Conservation (phyloP, 2,113 vertebrate genomes). For the Bettongia penicillata region DNA sequence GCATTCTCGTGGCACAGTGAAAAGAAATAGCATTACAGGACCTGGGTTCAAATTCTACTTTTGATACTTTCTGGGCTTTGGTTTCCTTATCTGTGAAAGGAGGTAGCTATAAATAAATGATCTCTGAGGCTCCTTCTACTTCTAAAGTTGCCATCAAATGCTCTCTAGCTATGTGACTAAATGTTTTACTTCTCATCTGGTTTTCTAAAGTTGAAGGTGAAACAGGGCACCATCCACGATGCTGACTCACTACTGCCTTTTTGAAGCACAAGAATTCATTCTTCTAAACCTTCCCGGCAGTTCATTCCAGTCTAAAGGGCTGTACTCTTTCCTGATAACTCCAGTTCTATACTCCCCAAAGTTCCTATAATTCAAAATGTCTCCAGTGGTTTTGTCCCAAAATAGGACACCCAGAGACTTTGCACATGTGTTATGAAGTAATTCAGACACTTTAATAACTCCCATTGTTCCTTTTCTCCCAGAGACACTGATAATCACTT, state of each 20-base stretch:
- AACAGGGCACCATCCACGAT: neutral
- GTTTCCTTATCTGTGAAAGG: neutral
- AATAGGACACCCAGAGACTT: constrained; percentile 17
- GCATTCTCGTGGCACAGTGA: neutral
- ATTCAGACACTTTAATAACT: constrained; percentile 66
- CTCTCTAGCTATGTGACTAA: neutral
- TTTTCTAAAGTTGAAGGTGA: neutral
- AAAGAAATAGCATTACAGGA: neutral
- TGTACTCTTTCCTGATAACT: neutral
- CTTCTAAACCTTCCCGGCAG: neutral
- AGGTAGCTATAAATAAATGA: neutral
- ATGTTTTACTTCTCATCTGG: neutral
- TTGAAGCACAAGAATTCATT: neutral
- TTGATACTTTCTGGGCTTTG: neutral
- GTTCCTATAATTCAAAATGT: constrained; percentile 1
- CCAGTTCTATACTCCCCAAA: neutral
- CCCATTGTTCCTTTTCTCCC: constrained; percentile 45
- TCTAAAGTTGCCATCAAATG: neutral
- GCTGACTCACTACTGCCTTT: neutral
- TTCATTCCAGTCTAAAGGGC: neutral
- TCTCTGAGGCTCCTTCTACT: neutral
- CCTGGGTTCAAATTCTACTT: neutral
- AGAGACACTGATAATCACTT: constrained; percentile 21
- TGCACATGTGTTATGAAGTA: neutral
- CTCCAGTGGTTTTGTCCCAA: neutral